Conservation (phyloP, 1,140 invertebrate genomes). For the Drosophila tristis region DNA sequence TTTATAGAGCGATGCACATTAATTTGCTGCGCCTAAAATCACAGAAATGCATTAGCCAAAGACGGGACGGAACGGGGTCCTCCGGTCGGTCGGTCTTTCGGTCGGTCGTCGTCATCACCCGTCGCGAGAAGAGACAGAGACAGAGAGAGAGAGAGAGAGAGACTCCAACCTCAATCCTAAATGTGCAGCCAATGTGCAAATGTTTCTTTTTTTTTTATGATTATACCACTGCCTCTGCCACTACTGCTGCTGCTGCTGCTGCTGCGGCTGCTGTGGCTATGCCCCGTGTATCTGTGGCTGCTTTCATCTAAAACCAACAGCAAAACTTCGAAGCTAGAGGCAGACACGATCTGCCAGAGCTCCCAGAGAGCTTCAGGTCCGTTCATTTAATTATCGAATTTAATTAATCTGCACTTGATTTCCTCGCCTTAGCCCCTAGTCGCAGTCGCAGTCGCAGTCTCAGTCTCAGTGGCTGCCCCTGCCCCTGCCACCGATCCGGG, state of each 20-base stretch:
- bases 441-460: constrained; percentile 9
- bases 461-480: neutral
- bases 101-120: constrained; percentile 35
- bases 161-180: constrained; percentile 66
- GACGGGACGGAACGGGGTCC: constrained; percentile 10
- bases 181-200: constrained; percentile 74
- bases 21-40: constrained; percentile 79
- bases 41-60: constrained; percentile 77
- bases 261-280: neutral
- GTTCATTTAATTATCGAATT: constrained; percentile 82
- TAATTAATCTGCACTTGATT: constrained; percentile 83
- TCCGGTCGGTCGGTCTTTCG: constrained; percentile 22
- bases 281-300: constrained; percentile 14
- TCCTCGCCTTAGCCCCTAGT: constrained; percentile 63
- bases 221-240: constrained; percentile 32
- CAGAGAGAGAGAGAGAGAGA: constrained; percentile 1
- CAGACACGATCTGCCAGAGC: constrained; percentile 61
- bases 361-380: constrained; percentile 41
- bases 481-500: neutral
- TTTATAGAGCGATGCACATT: constrained; percentile 83
- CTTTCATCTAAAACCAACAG: constrained; percentile 66
- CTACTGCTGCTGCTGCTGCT: constrained; percentile 8
- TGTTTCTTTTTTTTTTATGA: constrained; percentile 36
- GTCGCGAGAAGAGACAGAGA: constrained; percentile 24
- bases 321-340: constrained; percentile 45